Conservation (phyloP, 1,140 invertebrate genomes). For the Ruditapes philippinarum region DNA sequence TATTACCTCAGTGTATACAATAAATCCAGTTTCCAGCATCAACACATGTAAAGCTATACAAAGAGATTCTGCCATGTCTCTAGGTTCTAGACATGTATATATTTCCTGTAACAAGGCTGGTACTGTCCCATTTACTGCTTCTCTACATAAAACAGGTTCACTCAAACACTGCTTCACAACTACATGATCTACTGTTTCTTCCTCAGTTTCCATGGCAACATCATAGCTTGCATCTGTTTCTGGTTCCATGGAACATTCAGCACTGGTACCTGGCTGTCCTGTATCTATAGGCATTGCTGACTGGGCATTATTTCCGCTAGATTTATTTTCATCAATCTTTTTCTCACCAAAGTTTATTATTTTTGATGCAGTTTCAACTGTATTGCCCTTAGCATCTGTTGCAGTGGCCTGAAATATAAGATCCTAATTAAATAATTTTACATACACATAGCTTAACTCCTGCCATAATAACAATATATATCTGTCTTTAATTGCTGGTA, state of each 20-base stretch:
- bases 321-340: too few relatives aligned
- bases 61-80: slow-evolving; percentile 4
- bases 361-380: too few relatives aligned
- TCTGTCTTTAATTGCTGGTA: too few relatives aligned
- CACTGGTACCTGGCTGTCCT: background rate
- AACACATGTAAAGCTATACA: slow-evolving; percentile 59
- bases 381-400: too few relatives aligned
- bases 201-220: slow-evolving; percentile 1
- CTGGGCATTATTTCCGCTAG: background rate
- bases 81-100: slow-evolving; percentile 1
- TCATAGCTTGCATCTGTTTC: background rate
- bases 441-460: too few relatives aligned
- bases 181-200: slow-evolving; percentile 34
- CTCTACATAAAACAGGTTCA: slow-evolving; percentile 59
- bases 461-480: too few relatives aligned
- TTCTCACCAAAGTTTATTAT: too few relatives aligned
- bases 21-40: slow-evolving; percentile 64
- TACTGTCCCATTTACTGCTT: slow-evolving; percentile 40
- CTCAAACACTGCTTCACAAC: slow-evolving; percentile 55
- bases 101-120: slow-evolving; percentile 46
- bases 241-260: background rate
- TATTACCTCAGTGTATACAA: slow-evolving; percentile 16
- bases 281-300: background rate
- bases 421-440: too few relatives aligned
- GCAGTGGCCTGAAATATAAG: too few relatives aligned